Percentiles rank a stretch among this genome's conserved stretches.
These are phyloP conservation scores for Peromyscus eremicus DNA, from an alignment of 2,797 vertebrate species.

Conservation along the genomic window DNA sequence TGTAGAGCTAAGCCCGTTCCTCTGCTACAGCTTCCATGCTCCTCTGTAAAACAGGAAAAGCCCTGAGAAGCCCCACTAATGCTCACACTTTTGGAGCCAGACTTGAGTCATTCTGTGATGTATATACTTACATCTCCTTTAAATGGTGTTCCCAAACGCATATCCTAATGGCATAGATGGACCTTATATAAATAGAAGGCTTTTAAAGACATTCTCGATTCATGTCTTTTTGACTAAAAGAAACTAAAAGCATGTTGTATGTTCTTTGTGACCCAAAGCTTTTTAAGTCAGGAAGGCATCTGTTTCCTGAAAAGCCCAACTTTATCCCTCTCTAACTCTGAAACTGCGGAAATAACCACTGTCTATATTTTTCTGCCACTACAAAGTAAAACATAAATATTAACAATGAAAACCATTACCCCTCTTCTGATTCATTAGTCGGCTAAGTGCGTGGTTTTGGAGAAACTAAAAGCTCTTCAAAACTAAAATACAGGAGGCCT, in stretches of 20 bases:
- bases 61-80: background rate
- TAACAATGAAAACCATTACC: conserved; percentile 52
- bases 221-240: background rate
- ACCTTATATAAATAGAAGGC: background rate
- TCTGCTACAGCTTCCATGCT: background rate
- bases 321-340: background rate
- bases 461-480: conserved; percentile 60
- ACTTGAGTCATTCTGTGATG: background rate
- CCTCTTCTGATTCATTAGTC: conserved; percentile 47
- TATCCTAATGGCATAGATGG: background rate
- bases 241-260: conserved; percentile 2
- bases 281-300: conserved; percentile 58
- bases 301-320: conserved; percentile 57
- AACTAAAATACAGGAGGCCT: background rate
- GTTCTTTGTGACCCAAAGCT: conserved; percentile 21
- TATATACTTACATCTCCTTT: background rate
- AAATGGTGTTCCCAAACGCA: conserved; percentile 1
- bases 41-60: background rate
- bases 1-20: background rate
- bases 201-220: conserved; percentile 23
- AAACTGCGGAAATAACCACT: conserved; percentile 24
- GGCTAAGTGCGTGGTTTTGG: conserved; percentile 25
- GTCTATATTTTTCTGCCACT: conserved; percentile 30
- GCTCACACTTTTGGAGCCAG: background rate
- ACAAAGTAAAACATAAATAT: conserved; percentile 53